Base-by-base conservation (phyloP, 2,113 vertebrate genomes). In the Acinonyx jubatus region DNA sequence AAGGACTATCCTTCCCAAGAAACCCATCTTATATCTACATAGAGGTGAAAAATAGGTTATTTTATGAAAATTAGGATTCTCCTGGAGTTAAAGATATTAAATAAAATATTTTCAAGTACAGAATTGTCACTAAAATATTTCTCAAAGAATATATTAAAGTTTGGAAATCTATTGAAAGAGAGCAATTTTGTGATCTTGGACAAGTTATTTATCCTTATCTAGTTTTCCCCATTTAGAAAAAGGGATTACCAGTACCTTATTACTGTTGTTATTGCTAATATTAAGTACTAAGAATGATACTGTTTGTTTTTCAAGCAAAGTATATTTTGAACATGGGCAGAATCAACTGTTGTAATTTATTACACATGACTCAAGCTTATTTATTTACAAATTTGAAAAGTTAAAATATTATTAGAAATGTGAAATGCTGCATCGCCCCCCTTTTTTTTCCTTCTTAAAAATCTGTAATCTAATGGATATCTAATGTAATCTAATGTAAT, bases 111-210 rank as follows among this genome's bases (percentile, higher is more conserved):
- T 96, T 68, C 48, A 97, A 94, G 48, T 50, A 90, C 19, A 29
- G 7, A 55, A 96, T 71, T 80, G 50, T 45, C 57, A 93, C 48
- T 85, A 93, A 94, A 94, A 38, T 93, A 95, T 52, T 82, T 97
- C 73, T 89, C 82, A 48, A 96, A 55, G 61, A 74, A 68, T 69
- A 57, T 21, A 23, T 74, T 63, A 45, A 86, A 90, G 52, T 78
- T 90, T 65, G 57, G 23, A 71, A 71, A 90, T 73, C n/a, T 93
- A 82, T 0, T 84, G 7, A 76, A 73, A 87, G 74, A 84, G 15
- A 74, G 41, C 23, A 27, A 68, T 15, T 69, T 66, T 61, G 12
- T 84, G 65, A 81, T 19, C 45, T 52, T 66, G 8, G 52, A 69
- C 11, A 85, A 84, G 48, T 85, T 85, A 81, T 69, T 68, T 84